Conservation (phyloP, 2,888 invertebrate genomes). For the Erebia ligea region DNA sequence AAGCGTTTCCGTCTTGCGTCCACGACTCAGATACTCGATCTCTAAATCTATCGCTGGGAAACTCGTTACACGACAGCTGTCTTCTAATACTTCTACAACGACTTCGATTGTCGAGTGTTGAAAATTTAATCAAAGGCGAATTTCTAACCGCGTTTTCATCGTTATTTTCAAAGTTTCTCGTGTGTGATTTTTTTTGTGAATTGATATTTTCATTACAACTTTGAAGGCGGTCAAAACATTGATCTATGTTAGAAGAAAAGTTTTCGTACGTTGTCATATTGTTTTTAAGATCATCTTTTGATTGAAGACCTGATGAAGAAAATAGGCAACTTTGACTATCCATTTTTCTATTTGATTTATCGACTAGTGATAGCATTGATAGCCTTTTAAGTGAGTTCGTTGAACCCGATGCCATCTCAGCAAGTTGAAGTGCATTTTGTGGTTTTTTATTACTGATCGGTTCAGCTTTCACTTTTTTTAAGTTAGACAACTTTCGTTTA, state of each 20-base stretch:
- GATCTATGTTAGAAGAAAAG: constrained; percentile 78
- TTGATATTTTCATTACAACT: constrained; percentile 57
- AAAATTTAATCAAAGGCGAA: constrained; percentile 72
- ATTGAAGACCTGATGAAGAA: constrained; percentile 65
- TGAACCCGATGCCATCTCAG: constrained; percentile 76
- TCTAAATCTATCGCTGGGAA: constrained; percentile 72
- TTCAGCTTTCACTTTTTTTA: constrained; percentile 78
- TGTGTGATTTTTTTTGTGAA: constrained; percentile 65
- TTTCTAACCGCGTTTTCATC: constrained; percentile 63
- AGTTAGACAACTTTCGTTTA: constrained; percentile 77
- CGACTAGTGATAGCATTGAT: constrained; percentile 75
- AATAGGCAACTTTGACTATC: constrained; percentile 77
- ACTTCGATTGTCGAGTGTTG: constrained; percentile 76
- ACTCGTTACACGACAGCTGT: constrained; percentile 80
- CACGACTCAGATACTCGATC: constrained; percentile 67
- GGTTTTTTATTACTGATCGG: constrained; percentile 76
- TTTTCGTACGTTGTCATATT: constrained; percentile 70
- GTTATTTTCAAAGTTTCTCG: constrained; percentile 74
- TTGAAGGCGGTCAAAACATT: constrained; percentile 75
- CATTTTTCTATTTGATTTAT: constrained; percentile 71
- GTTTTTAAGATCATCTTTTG: constrained; percentile 69
- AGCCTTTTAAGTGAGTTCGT: constrained; percentile 74
- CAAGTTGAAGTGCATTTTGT: constrained; percentile 76
- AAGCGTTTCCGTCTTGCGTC: constrained; percentile 64
- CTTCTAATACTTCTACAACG: constrained; percentile 75